Percentiles rank a stretch among this genome's conserved stretches.
These are phyloP conservation scores for Pocillopora grandis DNA, from an alignment of 92 coral and sea anemone species.

Conservation along the genomic window DNA sequence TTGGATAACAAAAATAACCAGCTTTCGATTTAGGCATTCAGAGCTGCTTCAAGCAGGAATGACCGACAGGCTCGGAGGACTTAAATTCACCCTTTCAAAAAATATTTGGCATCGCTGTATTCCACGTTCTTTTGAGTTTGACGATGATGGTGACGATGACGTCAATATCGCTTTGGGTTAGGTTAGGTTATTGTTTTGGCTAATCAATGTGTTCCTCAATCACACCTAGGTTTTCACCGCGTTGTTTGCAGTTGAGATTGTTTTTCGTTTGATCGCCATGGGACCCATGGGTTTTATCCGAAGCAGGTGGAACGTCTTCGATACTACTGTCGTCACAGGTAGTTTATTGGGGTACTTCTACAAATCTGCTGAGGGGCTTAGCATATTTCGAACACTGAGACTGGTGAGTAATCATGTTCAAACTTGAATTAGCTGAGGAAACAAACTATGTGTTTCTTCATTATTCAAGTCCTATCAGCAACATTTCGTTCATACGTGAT, in stretches of 20 bases:
- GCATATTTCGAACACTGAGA: slow-evolving; percentile 80
- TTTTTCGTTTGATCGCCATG: slow-evolving; percentile 58
- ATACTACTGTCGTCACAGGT: slow-evolving; percentile 67
- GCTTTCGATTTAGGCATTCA: no score
- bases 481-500: neutral
- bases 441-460: neutral
- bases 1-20: no score
- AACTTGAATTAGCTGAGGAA: neutral
- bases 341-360: slow-evolving; percentile 69
- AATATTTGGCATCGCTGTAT: no score
- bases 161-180: no score
- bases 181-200: neutral
- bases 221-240: slow-evolving; percentile 65
- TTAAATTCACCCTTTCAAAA: no score
- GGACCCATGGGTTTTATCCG: slow-evolving; percentile 68
- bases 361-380: slow-evolving; percentile 75
- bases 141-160: no score
- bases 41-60: no score
- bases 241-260: slow-evolving; percentile 67
- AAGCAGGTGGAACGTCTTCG: slow-evolving; percentile 86
- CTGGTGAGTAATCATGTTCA: slow-evolving; percentile 59
- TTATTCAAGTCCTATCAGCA: neutral
- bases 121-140: no score
- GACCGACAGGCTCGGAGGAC: no score
- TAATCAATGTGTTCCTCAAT: neutral